Percentiles rank a stretch among this genome's conserved stretches.
phyloP scores from a whole-genome alignment of 2,888 invertebrate species.

The Metalampra italica region DNA sequence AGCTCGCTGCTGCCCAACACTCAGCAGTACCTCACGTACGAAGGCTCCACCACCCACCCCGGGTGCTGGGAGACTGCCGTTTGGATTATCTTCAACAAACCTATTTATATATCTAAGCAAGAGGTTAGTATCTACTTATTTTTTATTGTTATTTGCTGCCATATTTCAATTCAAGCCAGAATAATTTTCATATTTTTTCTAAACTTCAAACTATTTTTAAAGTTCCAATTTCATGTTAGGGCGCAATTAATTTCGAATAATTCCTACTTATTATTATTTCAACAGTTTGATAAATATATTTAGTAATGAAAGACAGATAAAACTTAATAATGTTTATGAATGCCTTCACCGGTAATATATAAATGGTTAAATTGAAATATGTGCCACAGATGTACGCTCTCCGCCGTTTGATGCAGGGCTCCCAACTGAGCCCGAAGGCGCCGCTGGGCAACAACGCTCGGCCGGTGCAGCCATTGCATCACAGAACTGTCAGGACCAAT shows the following conservation, averaged over 20 bases:
- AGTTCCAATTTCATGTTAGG: too few relatives aligned
- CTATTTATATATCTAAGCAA: constrained; percentile 96
- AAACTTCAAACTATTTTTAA: too few relatives aligned
- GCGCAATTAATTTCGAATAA: too few relatives aligned
- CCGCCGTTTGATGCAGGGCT: constrained; percentile 93
- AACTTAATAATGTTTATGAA: too few relatives aligned
- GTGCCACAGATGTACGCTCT: constrained; percentile 93
- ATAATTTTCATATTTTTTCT: too few relatives aligned
- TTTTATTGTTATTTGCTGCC: too few relatives aligned
- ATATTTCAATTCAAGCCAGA: too few relatives aligned
- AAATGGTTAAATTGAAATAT: too few relatives aligned
- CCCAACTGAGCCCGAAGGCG: constrained; percentile 90
- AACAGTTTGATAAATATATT: too few relatives aligned
- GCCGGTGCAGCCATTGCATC: constrained; percentile 94
- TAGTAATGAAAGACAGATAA: too few relatives aligned
- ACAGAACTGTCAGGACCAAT: constrained; percentile 96
- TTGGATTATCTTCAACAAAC: constrained; percentile 98
- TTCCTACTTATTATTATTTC: too few relatives aligned
- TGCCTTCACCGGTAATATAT: too few relatives aligned
- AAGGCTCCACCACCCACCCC: constrained; percentile 98
- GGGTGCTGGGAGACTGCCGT: constrained; percentile 99
- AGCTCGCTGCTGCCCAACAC: constrained; percentile 93
- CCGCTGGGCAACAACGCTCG: constrained; percentile 96
- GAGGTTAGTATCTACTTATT: constrained; percentile 87
- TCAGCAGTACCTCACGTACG: constrained; percentile 97